Evolutionary conservation across 2,888 invertebrate species (phyloP).

Genomic region (Subacronicta megacephala): DNA sequence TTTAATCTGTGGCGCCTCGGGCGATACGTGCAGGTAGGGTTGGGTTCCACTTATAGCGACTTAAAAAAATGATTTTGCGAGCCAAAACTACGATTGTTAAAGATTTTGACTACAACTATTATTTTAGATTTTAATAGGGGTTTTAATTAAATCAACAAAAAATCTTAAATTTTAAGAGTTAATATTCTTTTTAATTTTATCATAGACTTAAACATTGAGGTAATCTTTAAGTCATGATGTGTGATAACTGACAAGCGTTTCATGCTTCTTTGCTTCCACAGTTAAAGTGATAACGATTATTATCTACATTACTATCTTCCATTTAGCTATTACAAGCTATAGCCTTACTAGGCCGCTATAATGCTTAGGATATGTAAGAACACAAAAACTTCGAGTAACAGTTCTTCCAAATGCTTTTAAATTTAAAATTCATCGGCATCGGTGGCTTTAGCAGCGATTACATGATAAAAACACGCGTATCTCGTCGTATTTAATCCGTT

Average conservation of each 20-base stretch:
- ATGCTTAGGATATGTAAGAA: too few relatives aligned
- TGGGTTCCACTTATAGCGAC: constrained; percentile 26
- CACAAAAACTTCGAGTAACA: not conserved
- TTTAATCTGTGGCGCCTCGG: constrained; percentile 47
- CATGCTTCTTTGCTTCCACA: too few relatives aligned
- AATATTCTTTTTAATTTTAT: too few relatives aligned
- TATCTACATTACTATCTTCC: too few relatives aligned
- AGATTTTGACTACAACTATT: not conserved
- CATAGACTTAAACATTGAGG: too few relatives aligned
- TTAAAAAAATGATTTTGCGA: not conserved
- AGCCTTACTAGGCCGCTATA: too few relatives aligned
- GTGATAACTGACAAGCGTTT: too few relatives aligned
- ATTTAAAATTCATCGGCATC: constrained; percentile 27
- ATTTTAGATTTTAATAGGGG: not conserved
- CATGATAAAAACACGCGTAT: constrained; percentile 75
- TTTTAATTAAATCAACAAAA: not conserved
- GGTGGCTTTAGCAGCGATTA: constrained; percentile 67
- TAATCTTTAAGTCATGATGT: too few relatives aligned
- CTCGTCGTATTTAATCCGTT: constrained; percentile 77
- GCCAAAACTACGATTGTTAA: not conserved
- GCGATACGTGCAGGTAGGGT: constrained; percentile 47
- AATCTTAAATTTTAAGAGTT: too few relatives aligned
- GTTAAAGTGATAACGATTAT: too few relatives aligned
- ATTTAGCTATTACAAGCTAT: too few relatives aligned
- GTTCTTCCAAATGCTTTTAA: constrained; percentile 14